These are phyloP conservation scores for Microtus ochrogaster DNA, from an alignment of 2,113 vertebrate species.

Conservation along the genomic window DNA sequence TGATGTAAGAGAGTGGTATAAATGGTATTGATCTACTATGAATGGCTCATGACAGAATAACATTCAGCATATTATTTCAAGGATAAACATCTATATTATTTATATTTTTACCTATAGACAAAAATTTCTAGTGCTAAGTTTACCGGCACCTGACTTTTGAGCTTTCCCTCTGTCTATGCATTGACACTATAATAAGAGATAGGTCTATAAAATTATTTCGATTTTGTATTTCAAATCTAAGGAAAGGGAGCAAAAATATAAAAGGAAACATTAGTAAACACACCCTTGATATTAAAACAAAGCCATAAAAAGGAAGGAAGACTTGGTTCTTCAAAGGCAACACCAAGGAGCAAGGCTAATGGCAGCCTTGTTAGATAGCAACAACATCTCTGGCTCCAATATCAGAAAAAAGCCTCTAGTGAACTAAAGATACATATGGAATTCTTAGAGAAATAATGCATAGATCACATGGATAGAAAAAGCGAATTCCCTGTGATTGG, in stretches of 20 bases:
- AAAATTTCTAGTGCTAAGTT: conserved; percentile 69
- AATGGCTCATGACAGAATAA: conserved; percentile 79
- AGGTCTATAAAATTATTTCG: conserved; percentile 46
- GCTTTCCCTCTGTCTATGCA: conserved; percentile 28
- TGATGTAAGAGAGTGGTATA: conserved; percentile 81
- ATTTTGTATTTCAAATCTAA: conserved; percentile 71
- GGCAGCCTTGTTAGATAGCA: conserved; percentile 45
- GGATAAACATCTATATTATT: conserved; percentile 82
- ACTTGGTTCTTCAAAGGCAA: conserved; percentile 63
- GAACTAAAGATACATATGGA: conserved; percentile 8
- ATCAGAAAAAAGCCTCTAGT: background rate
- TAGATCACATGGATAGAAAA: background rate
- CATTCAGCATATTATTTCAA: conserved; percentile 82
- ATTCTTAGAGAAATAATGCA: background rate
- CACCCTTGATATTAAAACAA: conserved; percentile 56
- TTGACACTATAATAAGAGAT: conserved; percentile 42
- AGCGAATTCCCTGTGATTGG: background rate
- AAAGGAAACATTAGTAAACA: background rate
- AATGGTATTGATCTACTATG: conserved; percentile 85
- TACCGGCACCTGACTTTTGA: conserved; percentile 40
- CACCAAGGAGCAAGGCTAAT: conserved; percentile 56
- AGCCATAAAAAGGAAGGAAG: conserved; percentile 65
- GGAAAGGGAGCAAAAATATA: conserved; percentile 18
- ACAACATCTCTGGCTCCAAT: background rate
- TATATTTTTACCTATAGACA: conserved; percentile 77